These are phyloP conservation scores for Chromobotia macracanthus DNA, from an alignment of 2,797 vertebrate genomes.

Conservation along the genomic window DNA sequence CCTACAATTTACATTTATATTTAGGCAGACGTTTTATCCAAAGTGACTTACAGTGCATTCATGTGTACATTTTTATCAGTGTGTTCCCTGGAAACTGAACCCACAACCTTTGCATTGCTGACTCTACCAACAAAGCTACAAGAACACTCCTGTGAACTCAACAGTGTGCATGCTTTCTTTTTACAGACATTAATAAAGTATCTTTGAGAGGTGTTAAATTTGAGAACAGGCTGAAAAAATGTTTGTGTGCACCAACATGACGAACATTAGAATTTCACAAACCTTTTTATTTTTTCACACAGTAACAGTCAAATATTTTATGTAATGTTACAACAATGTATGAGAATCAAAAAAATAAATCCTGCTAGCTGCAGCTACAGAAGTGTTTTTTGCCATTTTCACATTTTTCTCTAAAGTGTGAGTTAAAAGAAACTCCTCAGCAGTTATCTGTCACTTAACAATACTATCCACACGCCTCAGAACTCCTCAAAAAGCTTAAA, in stretches of 20 bases:
- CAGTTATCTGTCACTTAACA: conserved; percentile 52
- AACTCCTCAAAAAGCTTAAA: conserved; percentile 51
- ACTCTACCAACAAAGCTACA: no score
- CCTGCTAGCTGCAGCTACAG: conserved; percentile 4
- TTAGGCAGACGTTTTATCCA: no score
- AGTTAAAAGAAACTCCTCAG: conserved; percentile 26
- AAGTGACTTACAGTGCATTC: no score
- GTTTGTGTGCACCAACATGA: neutral
- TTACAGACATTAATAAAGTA: no score
- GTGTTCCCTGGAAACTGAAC: no score
- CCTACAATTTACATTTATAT: no score
- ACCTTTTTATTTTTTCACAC: neutral
- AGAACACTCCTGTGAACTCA: no score
- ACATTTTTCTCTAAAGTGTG: conserved; percentile 26
- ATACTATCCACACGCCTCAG: conserved; percentile 48
- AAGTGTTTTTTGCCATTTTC: conserved; percentile 2
- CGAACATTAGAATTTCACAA: neutral
- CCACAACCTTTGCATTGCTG: no score
- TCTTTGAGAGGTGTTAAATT: neutral
- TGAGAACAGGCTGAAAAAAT: neutral
- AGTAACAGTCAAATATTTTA: conserved; percentile 25
- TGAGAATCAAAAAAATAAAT: conserved; percentile 25
- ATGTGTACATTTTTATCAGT: no score
- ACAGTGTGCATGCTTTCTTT: no score
- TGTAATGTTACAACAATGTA: conserved; percentile 18